Percentiles rank a stretch among this genome's conserved stretches.
Evolutionary conservation across 2,113 vertebrate genomes (phyloP).

Genomic region (Seriola dumerili): DNA sequence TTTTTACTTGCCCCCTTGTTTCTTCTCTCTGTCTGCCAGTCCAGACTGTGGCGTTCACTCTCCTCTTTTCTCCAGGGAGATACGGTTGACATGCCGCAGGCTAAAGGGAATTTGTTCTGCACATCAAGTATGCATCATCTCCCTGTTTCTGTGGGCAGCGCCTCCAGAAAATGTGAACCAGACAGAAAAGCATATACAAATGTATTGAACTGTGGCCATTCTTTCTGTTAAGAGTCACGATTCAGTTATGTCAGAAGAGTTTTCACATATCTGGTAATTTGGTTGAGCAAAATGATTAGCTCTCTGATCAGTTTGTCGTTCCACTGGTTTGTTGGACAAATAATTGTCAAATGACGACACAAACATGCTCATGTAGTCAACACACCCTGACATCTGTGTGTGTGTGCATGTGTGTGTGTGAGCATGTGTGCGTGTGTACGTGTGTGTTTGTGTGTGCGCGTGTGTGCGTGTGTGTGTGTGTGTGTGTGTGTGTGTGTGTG

Average conservation of each 20-base stretch:
- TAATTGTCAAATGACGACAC: constrained; percentile 18
- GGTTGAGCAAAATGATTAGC: constrained; percentile 24
- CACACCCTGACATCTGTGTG: background rate
- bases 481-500: background rate
- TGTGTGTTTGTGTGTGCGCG: too few relatives aligned
- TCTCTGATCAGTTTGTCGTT: constrained; percentile 42
- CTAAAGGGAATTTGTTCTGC: constrained; percentile 72
- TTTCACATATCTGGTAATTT: constrained; percentile 35
- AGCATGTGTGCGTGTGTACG: background rate
- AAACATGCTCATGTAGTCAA: constrained; percentile 1
- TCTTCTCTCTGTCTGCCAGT: constrained; percentile 56
- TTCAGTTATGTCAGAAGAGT: background rate
- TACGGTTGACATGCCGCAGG: constrained; percentile 55
- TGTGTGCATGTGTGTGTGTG: background rate
- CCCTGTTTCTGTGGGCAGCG: constrained; percentile 44
- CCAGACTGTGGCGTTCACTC: constrained; percentile 38
- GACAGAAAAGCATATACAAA: background rate
- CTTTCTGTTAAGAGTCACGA: background rate
- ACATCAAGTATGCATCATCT: constrained; percentile 66
- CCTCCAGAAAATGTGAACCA: constrained; percentile 24
- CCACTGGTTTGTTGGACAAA: constrained; percentile 35
- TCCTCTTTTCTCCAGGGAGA: constrained; percentile 53
- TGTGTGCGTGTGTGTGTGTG: background rate
- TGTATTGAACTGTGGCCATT: background rate
- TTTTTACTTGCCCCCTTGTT: constrained; percentile 31